Percentiles rank a stretch among this genome's conserved stretches.
phyloP scores from a whole-genome alignment of 1,140 invertebrate genomes.

The Drosophila guanche region DNA sequence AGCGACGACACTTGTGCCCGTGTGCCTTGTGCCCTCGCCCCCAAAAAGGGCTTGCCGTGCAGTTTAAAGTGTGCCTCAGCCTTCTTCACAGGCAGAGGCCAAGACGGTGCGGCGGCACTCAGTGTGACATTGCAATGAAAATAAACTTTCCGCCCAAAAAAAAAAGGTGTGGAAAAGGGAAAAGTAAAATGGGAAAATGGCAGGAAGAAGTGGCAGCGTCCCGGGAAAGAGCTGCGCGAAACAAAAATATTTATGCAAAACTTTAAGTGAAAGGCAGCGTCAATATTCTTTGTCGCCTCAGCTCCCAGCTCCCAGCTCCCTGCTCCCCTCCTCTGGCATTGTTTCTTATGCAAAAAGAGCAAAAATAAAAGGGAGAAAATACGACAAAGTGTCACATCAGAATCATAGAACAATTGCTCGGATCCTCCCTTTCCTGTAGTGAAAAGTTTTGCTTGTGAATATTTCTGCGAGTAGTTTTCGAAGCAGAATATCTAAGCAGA shows the following conservation, averaged over 20 bases:
- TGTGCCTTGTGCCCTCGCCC: background rate
- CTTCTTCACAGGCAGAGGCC: background rate
- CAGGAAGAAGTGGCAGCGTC: background rate
- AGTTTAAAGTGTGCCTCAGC: constrained; percentile 47
- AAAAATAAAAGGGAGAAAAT: no score
- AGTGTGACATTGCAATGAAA: constrained; percentile 66
- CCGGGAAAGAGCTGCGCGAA: constrained; percentile 48
- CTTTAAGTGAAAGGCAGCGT: constrained; percentile 56
- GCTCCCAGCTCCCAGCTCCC: background rate
- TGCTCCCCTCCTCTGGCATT: constrained; percentile 46
- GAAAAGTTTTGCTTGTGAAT: constrained; percentile 15
- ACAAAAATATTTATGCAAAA: constrained; percentile 76
- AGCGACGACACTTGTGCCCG: constrained; percentile 23
- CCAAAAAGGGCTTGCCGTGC: constrained; percentile 28
- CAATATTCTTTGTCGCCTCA: constrained; percentile 60
- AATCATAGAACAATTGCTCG: constrained; percentile 43
- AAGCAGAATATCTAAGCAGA: no score
- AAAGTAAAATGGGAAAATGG: background rate
- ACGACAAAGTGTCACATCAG: constrained; percentile 14
- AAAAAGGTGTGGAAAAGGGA: constrained; percentile 1
- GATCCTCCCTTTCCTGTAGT: constrained; percentile 7
- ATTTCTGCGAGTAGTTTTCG: no score
- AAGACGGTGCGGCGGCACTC: constrained; percentile 12
- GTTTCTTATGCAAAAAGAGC: constrained; percentile 60
- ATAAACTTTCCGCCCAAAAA: constrained; percentile 47